phyloP scores from a whole-genome alignment of 2,888 invertebrate species.

The Oxycera nigricornis region DNA sequence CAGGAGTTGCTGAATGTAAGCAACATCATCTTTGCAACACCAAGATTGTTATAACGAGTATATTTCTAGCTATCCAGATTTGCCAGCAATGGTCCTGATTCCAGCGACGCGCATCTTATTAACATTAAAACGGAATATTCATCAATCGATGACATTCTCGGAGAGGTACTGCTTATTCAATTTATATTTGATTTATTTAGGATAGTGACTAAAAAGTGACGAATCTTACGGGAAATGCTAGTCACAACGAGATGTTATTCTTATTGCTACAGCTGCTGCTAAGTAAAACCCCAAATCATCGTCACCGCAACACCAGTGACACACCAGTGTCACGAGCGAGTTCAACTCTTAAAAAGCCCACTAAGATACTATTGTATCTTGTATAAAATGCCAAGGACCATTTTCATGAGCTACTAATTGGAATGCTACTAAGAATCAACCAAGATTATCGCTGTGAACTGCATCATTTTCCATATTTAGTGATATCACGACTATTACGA shows the following conservation, averaged over 20 bases:
- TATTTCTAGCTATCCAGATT: constrained; percentile 21
- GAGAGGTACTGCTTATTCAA: neutral
- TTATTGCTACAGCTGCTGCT: no score
- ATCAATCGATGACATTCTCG: constrained; percentile 30
- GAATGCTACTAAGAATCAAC: no score
- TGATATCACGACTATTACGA: no score
- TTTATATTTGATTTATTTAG: neutral
- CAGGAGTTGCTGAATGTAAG: constrained; percentile 27
- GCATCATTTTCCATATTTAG: no score
- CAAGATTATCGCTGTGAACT: no score
- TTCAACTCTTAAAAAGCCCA: no score
- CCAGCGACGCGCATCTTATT: constrained; percentile 3
- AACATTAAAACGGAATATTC: constrained; percentile 29
- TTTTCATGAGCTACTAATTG: no score
- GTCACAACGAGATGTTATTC: neutral
- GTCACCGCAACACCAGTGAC: no score
- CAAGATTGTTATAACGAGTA: neutral
- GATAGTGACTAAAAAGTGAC: neutral
- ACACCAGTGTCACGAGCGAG: no score
- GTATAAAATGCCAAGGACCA: no score
- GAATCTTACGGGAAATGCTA: neutral
- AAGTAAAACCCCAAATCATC: no score
- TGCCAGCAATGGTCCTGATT: neutral
- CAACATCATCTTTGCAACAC: neutral
- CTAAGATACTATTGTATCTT: no score